Conservation (phyloP, 2,888 invertebrate genomes). For the Ariolimax columbianus region DNA sequence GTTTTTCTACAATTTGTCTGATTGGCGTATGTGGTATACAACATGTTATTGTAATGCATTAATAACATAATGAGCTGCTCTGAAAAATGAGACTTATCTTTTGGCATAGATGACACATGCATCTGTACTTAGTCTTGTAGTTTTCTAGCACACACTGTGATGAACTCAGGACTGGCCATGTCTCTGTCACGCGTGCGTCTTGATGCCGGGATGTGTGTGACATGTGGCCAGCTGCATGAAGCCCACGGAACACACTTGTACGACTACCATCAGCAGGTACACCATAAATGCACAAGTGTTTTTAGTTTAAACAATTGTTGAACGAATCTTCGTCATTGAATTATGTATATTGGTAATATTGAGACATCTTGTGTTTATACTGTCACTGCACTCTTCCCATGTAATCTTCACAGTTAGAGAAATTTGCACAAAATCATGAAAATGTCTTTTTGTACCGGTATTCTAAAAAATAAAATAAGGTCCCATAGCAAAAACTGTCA, state of each 20-base stretch:
- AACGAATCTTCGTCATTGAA: neutral
- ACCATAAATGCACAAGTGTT: neutral
- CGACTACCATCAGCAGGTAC: slow-evolving; percentile 78
- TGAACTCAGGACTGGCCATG: slow-evolving; percentile 53
- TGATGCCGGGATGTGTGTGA: slow-evolving; percentile 69
- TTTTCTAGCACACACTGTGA: slow-evolving; percentile 29
- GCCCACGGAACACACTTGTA: slow-evolving; percentile 77
- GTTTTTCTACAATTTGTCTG: neutral
- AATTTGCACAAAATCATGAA: no score
- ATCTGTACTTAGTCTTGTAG: neutral
- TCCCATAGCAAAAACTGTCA: no score
- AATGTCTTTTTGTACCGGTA: no score
- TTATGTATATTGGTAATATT: neutral
- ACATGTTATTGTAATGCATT: neutral
- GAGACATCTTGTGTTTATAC: neutral
- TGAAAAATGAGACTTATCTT: neutral
- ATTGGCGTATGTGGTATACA: neutral
- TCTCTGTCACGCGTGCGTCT: slow-evolving; percentile 61
- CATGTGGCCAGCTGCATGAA: slow-evolving; percentile 76
- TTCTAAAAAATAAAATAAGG: no score
- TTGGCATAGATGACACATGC: slow-evolving; percentile 5
- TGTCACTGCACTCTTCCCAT: no score
- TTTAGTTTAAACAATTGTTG: neutral
- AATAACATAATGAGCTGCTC: neutral
- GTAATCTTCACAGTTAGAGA: no score